Evolutionary conservation across 1,140 invertebrate species (phyloP).

Genomic region (Atta texana): DNA sequence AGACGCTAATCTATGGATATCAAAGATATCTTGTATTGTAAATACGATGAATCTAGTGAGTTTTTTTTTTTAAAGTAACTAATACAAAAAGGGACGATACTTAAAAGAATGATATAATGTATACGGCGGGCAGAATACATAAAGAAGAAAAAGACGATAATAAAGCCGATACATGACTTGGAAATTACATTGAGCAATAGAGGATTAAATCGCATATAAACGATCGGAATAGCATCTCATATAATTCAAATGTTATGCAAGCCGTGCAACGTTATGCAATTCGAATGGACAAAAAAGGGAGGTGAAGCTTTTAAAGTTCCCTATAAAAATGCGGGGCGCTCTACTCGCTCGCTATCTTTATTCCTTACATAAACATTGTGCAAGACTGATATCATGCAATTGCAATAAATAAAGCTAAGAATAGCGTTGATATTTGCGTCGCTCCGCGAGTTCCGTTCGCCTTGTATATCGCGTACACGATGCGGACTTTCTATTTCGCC

Average conservation of each 20-base stretch:
- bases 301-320: conserved; percentile 10
- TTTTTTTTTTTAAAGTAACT: background rate
- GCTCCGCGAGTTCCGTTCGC: conserved; percentile 33
- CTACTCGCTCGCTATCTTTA: conserved; percentile 35
- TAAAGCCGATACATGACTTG: conserved; percentile 26
- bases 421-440: conserved; percentile 59
- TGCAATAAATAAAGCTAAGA: conserved; percentile 63
- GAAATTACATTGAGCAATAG: conserved; percentile 2
- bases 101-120: background rate
- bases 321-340: conserved; percentile 43
- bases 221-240: conserved; percentile 40
- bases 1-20: background rate
- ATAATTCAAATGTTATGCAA: conserved; percentile 38
- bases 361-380: conserved; percentile 57
- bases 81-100: background rate
- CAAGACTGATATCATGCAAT: conserved; percentile 56
- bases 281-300: conserved; percentile 10
- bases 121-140: background rate
- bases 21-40: background rate
- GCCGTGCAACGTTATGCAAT: conserved; percentile 6
- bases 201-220: conserved; percentile 26
- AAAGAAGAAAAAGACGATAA: background rate
- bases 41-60: no score
- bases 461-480: conserved; percentile 15
- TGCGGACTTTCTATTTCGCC: conserved; percentile 54